Evolutionary conservation across 2,888 invertebrate species (phyloP), one percentile per base, ranked within the genome.

Genomic region (Oegoconia quadripuncta): DNA sequence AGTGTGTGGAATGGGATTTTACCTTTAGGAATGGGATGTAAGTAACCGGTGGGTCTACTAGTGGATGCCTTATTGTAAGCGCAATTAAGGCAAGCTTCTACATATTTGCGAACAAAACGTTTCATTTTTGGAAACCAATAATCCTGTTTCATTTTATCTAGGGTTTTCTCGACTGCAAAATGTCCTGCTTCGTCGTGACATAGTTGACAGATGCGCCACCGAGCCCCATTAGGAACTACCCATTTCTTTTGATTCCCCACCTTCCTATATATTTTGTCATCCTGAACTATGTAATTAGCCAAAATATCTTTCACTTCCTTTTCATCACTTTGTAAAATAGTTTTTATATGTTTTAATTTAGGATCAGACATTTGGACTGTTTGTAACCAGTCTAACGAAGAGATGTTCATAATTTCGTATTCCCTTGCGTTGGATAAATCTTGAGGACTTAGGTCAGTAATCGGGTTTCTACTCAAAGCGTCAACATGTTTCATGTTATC

Each of bases 111-210:
- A 1, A 51, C 37, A 22, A 52, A 52, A 1, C 38, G 32, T 1
- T 46, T 35, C 46, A 52, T 48, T 2, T 44, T 44, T 26, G 39
- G 41, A 34, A 52, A 52, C 48, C 49, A 52, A 25, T 50, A 50
- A 3, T 32, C 28, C 5, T 34, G 17, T 9, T 20, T 32, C 3
- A 52, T 34, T 33, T 27, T 41, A 5, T 41, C 37, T 27, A 40
- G 42, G 0, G 51, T 51, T 34, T 51, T 51, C 2, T 48, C 51
- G 8, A 35, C 39, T 0, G 39, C 40, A 22, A 49, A 44, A 15
- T 52, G 52, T 1, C 46, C 49, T 2, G 29, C 13, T 3, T 49
- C 38, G 11, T 49, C 45, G 16, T 48, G 42, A 17, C 43, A 48
- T 9, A 12, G 31, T 25, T 42, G 42, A 3, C 46, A 15, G 5